A percentile compares a stretch with the other conserved stretches of the same genome.
Conservation (phyloP, 2,888 invertebrate genomes). For the Norana najaformis region DNA sequence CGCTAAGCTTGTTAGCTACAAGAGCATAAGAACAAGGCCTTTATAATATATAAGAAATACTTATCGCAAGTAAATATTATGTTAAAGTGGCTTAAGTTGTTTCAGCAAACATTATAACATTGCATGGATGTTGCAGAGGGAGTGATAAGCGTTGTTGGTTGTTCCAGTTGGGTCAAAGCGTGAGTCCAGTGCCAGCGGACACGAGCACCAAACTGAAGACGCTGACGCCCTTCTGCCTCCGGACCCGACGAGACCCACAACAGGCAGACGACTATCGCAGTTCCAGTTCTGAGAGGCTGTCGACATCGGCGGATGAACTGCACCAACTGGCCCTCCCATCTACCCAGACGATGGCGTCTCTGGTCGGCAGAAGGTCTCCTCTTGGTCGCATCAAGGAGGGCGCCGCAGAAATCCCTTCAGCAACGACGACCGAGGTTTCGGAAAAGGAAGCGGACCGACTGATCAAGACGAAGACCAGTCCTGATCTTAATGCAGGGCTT, state of each 20-base stretch:
- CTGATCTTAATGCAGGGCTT: too few relatives aligned
- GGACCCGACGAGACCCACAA: constrained; percentile 10
- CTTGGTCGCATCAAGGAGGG: background rate
- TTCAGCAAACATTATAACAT: background rate
- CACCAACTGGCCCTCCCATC: background rate
- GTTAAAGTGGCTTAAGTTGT: too few relatives aligned
- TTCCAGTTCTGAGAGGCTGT: background rate
- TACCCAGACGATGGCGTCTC: background rate
- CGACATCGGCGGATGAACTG: constrained; percentile 14
- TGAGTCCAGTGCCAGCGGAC: background rate
- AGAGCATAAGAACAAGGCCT: too few relatives aligned
- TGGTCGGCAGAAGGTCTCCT: background rate
- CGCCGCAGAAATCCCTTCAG: background rate
- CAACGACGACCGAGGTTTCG: background rate
- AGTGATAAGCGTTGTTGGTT: background rate
- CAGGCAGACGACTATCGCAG: background rate
- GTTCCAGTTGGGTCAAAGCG: constrained; percentile 16
- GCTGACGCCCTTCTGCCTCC: constrained; percentile 18
- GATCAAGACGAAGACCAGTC: too few relatives aligned
- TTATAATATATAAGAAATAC: too few relatives aligned
- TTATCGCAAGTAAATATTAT: too few relatives aligned
- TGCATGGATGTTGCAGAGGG: too few relatives aligned
- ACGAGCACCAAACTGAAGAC: constrained; percentile 21
- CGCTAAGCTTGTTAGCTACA: too few relatives aligned
- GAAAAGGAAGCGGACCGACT: too few relatives aligned